Percentiles rank a stretch among this genome's conserved stretches.
These are phyloP conservation scores for Pyrgus malvae DNA, from an alignment of 2,888 invertebrate genomes.

Conservation along the genomic window DNA sequence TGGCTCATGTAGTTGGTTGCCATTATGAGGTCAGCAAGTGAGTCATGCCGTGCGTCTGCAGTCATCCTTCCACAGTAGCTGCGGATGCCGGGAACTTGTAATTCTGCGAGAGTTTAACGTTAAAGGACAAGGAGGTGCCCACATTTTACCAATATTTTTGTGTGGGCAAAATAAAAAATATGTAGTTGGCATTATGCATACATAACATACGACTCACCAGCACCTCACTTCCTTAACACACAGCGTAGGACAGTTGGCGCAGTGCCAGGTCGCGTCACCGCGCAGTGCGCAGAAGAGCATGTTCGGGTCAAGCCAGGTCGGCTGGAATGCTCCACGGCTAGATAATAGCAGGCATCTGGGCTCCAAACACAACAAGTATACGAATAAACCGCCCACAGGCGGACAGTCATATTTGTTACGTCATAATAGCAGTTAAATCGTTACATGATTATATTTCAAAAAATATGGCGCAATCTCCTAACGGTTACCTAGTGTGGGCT, in stretches of 20 bases:
- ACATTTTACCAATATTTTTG: slow-evolving; percentile 5
- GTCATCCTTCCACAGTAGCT: slow-evolving; percentile 16
- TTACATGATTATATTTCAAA: slow-evolving; percentile 33
- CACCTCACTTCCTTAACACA: slow-evolving; percentile 26
- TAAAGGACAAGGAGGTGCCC: slow-evolving; percentile 17
- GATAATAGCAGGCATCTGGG: slow-evolving; percentile 50
- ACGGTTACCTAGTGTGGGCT: slow-evolving; percentile 77
- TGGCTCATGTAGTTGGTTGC: slow-evolving; percentile 9
- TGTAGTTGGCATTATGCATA: neutral
- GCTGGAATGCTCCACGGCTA: slow-evolving; percentile 23
- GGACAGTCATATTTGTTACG: slow-evolving; percentile 48
- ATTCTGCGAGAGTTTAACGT: slow-evolving; percentile 23
- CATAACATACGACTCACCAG: slow-evolving; percentile 38
- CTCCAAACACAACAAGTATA: slow-evolving; percentile 69
- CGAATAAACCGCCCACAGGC: slow-evolving; percentile 46
- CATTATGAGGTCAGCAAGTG: slow-evolving; percentile 5
- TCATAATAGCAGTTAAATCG: slow-evolving; percentile 36
- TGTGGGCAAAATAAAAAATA: slow-evolving; percentile 10
- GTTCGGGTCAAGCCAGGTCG: slow-evolving; percentile 23
- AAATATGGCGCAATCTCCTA: slow-evolving; percentile 63
- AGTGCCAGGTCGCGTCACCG: slow-evolving; percentile 18
- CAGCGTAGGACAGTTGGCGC: slow-evolving; percentile 22
- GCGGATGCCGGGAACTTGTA: slow-evolving; percentile 9
- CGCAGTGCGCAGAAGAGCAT: slow-evolving; percentile 21
- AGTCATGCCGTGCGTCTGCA: slow-evolving; percentile 9